Percentiles rank a stretch among this genome's conserved stretches.
These are phyloP conservation scores for Drosophila funebris DNA, from an alignment of 1,140 invertebrate genomes.

Conservation along the genomic window DNA sequence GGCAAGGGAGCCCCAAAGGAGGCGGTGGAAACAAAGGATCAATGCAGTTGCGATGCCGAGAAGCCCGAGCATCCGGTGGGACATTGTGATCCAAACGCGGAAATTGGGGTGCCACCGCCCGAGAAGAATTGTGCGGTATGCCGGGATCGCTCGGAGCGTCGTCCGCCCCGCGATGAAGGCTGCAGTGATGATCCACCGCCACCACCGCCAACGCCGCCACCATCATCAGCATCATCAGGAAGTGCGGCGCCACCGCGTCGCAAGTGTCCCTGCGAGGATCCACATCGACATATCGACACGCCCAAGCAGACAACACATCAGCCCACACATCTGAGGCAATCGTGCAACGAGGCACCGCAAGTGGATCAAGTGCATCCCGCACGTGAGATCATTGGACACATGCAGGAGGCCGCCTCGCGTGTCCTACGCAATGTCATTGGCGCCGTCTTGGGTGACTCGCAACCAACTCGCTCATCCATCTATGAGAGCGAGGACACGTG, in stretches of 20 bases:
- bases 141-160: slow-evolving; percentile 48
- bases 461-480: not conserved
- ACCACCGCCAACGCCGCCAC: slow-evolving; percentile 32
- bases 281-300: not conserved
- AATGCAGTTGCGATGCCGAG: slow-evolving; percentile 18
- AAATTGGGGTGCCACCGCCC: not conserved
- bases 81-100: slow-evolving; percentile 26
- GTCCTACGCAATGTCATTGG: slow-evolving; percentile 46
- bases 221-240: slow-evolving; percentile 13
- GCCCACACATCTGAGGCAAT: too few relatives aligned
- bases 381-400: slow-evolving; percentile 37
- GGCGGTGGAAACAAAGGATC: not conserved
- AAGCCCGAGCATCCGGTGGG: slow-evolving; percentile 9
- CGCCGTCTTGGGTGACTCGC: slow-evolving; percentile 32
- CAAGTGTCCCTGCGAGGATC: slow-evolving; percentile 64
- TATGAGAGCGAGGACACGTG: not conserved
- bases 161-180: not conserved
- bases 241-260: slow-evolving; percentile 4
- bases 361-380: slow-evolving; percentile 36
- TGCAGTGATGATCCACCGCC: slow-evolving; percentile 30
- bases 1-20: slow-evolving; percentile 7
- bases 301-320: slow-evolving; percentile 15
- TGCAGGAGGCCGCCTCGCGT: slow-evolving; percentile 50
- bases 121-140: slow-evolving; percentile 47
- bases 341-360: too few relatives aligned